Percentiles rank a stretch among this genome's conserved stretches.
Evolutionary conservation across 2,888 invertebrate species (phyloP).

Genomic region (Cataglyphis albicans): DNA sequence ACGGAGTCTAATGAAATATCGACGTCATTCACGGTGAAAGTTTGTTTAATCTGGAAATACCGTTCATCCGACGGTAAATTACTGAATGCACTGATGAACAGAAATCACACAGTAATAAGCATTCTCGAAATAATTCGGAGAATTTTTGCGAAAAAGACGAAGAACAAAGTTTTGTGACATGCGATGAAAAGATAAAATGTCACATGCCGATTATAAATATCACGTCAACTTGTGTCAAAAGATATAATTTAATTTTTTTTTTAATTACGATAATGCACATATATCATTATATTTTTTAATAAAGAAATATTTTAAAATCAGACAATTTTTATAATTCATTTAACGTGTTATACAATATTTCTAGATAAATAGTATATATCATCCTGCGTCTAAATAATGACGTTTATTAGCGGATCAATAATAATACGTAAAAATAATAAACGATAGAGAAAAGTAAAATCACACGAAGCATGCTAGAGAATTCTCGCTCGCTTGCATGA

Average conservation of each 20-base stretch:
- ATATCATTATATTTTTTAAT: not conserved
- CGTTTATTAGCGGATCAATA: not conserved
- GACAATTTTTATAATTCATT: not conserved
- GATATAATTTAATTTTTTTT: constrained; percentile 4
- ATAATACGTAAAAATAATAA: constrained; percentile 7
- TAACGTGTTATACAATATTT: not conserved
- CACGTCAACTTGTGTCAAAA: not conserved
- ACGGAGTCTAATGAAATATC: constrained; percentile 74
- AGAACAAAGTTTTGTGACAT: not conserved
- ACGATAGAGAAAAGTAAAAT: not conserved
- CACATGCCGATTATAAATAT: not conserved
- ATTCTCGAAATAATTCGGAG: constrained; percentile 23
- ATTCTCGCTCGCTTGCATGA: constrained; percentile 33
- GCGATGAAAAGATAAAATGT: not conserved
- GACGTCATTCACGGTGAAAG: constrained; percentile 67
- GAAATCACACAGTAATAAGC: not conserved
- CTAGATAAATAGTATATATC: not conserved
- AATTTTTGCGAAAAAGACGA: constrained; percentile 2
- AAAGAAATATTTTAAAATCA: not conserved
- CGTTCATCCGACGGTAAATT: constrained; percentile 65
- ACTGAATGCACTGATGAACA: constrained; percentile 54
- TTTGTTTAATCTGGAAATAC: constrained; percentile 71
- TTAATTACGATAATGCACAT: not conserved
- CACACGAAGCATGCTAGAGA: constrained; percentile 1
- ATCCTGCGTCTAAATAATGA: not conserved